Evolutionary conservation across 2,888 invertebrate genomes (phyloP).

Genomic region (Galerucella calmariensis): DNA sequence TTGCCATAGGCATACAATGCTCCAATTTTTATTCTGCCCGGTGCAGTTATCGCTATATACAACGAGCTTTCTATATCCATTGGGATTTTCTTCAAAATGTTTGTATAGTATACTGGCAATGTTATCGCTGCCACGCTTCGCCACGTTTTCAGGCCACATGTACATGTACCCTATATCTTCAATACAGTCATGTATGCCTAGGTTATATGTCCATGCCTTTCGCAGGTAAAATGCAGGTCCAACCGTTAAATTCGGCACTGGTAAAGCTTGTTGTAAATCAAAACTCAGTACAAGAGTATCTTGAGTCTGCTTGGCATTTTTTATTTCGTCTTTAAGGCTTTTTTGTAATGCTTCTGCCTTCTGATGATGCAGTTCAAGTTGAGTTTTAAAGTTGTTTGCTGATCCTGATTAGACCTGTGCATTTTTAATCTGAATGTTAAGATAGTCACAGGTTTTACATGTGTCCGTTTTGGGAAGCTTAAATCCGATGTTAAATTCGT

Average conservation of each 20-base stretch:
- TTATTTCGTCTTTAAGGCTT: slow-evolving; percentile 39
- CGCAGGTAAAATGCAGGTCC: slow-evolving; percentile 10
- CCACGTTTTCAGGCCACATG: slow-evolving; percentile 43
- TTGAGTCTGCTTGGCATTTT: not conserved
- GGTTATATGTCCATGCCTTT: slow-evolving; percentile 39
- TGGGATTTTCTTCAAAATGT: slow-evolving; percentile 34
- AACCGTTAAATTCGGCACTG: slow-evolving; percentile 18
- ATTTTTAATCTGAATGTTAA: not conserved
- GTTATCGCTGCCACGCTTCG: slow-evolving; percentile 36
- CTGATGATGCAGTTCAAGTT: slow-evolving; percentile 42
- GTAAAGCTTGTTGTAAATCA: slow-evolving; percentile 41
- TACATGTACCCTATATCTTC: slow-evolving; percentile 38
- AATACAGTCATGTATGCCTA: slow-evolving; percentile 32
- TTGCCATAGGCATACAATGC: slow-evolving; percentile 38
- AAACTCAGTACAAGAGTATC: slow-evolving; percentile 6
- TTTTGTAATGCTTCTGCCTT: slow-evolving; percentile 42
- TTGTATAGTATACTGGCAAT: slow-evolving; percentile 30
- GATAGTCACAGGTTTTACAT: slow-evolving; percentile 36
- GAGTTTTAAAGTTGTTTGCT: slow-evolving; percentile 26
- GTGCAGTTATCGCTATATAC: slow-evolving; percentile 37
- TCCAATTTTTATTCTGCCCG: slow-evolving; percentile 44
- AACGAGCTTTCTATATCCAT: slow-evolving; percentile 28
- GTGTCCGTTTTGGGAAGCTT: slow-evolving; percentile 45
- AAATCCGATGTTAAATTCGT: slow-evolving; percentile 45
- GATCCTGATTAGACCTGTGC: slow-evolving; percentile 31